Percentiles rank a stretch among this genome's conserved stretches.
These are phyloP conservation scores for Callimorpha dominula DNA, from an alignment of 2,888 invertebrate genomes.

Conservation along the genomic window DNA sequence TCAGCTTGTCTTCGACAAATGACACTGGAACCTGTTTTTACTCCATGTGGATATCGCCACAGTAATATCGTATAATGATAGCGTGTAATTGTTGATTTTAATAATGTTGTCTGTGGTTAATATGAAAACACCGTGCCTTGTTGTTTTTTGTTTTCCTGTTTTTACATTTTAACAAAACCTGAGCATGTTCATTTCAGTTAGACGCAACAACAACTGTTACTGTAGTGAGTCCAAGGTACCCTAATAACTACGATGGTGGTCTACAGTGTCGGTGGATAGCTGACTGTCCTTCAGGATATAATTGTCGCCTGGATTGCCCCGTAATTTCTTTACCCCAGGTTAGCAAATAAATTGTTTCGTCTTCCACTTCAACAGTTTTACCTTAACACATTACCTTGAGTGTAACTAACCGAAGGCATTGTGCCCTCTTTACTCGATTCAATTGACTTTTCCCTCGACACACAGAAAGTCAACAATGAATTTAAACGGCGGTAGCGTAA, in stretches of 20 bases:
- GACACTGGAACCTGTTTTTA: background rate
- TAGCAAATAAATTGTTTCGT: constrained; percentile 16
- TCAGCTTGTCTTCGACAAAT: background rate
- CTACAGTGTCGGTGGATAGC: constrained; percentile 83
- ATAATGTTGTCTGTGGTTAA: too few relatives aligned
- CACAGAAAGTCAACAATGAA: too few relatives aligned
- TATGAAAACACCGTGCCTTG: too few relatives aligned
- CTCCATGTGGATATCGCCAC: background rate
- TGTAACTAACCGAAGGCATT: too few relatives aligned
- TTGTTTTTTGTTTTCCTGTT: too few relatives aligned
- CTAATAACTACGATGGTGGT: constrained; percentile 68
- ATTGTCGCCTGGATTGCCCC: constrained; percentile 79
- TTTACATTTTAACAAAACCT: too few relatives aligned
- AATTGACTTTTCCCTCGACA: too few relatives aligned
- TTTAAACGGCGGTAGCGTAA: too few relatives aligned
- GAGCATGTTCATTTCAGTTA: constrained; percentile 13
- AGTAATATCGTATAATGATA: background rate
- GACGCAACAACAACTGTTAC: fast-evolving
- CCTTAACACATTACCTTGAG: too few relatives aligned
- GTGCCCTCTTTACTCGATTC: too few relatives aligned
- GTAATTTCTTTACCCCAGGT: constrained; percentile 82
- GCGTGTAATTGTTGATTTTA: too few relatives aligned
- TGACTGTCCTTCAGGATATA: constrained; percentile 72
- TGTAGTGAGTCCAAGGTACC: constrained; percentile 76
- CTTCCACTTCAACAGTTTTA: background rate